Evolutionary conservation across 2,113 vertebrate genomes (phyloP), one percentile per base, ranked within the genome.

Genomic region (Eulemur rufifrons): DNA sequence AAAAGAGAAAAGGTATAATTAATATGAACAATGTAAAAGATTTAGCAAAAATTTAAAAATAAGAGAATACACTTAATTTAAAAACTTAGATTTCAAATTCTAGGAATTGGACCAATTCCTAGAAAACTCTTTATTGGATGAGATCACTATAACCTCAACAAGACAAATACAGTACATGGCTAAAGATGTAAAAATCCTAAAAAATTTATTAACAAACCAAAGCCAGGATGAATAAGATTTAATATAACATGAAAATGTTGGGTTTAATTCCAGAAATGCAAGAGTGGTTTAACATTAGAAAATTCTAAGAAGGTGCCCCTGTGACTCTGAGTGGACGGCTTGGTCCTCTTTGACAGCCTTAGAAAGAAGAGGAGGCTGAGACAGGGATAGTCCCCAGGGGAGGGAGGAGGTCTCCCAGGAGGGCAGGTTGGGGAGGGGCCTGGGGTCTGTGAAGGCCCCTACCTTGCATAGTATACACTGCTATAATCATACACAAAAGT

Each of bases 11-110:
- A 74, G 52, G 47, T 25, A 86, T 63, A 86, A 83, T 52, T 54
- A 91, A 82, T 69, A 63, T 37, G 29, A 91, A 59, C 52, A 63
- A 83, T 59, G 54, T 91, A 83, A 96, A 94, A 74, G 56, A 86
- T 85, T 71, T 2, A 78, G 32, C 34, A 76, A 78, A 82, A 76
- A 76, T 76, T 86, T 1, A 34, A 59, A 87, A 91, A 66, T 34
- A 92, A 84, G 85, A 94, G 74, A 64, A 39, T 56, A 78, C 0
- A 39, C 45, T 83, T 88, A 91, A 84, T 92, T 54, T 92, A 39
- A 78, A 84, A 94, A 92, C 25, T 83, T 88, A 63, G 11, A 64
- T 56, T 63, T 63, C 61, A 29, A 29, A 63, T 63, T 27, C 25
- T 63, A 63, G 61, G 37, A 92, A 47, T 32, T 78, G 45, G 37